These are phyloP conservation scores for Myrmecophaga tridactyla DNA, from an alignment of 2,113 vertebrate genomes.

Conservation along the genomic window DNA sequence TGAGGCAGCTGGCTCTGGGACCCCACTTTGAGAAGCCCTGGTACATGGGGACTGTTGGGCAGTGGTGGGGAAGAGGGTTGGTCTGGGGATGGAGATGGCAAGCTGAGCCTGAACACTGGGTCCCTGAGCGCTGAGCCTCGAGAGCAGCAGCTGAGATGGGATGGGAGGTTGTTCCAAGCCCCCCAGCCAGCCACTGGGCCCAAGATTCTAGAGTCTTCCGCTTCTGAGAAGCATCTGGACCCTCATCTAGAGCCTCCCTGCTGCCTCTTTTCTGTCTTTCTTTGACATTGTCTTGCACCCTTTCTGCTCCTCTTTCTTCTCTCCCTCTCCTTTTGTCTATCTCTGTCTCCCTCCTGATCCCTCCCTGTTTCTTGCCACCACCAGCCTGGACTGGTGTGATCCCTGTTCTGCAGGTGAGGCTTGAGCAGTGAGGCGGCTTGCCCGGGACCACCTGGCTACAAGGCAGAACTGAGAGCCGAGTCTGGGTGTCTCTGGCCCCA, in stretches of 20 bases:
- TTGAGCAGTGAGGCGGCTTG: neutral
- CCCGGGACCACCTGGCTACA: neutral
- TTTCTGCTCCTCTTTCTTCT: neutral
- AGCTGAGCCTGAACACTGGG: neutral
- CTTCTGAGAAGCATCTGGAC: neutral
- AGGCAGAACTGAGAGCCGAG: neutral
- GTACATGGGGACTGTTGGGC: neutral
- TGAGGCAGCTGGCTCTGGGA: neutral
- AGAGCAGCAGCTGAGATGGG: neutral
- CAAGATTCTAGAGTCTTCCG: no score
- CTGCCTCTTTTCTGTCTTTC: neutral
- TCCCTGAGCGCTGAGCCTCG: neutral
- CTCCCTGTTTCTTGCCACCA: no score
- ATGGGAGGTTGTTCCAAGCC: rapidly evolving
- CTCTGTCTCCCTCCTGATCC: neutral
- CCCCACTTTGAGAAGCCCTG: neutral
- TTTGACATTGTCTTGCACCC: neutral
- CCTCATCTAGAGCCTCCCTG: neutral
- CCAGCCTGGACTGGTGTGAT: neutral
- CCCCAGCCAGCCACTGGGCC: neutral
- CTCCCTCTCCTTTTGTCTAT: neutral
- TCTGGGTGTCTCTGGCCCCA: neutral
- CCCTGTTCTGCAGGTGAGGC: neutral
- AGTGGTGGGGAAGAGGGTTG: neutral
- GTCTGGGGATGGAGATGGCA: neutral